Evolutionary conservation across 1,140 invertebrate species (phyloP).

Genomic region (Ditylenchus dipsaci): DNA sequence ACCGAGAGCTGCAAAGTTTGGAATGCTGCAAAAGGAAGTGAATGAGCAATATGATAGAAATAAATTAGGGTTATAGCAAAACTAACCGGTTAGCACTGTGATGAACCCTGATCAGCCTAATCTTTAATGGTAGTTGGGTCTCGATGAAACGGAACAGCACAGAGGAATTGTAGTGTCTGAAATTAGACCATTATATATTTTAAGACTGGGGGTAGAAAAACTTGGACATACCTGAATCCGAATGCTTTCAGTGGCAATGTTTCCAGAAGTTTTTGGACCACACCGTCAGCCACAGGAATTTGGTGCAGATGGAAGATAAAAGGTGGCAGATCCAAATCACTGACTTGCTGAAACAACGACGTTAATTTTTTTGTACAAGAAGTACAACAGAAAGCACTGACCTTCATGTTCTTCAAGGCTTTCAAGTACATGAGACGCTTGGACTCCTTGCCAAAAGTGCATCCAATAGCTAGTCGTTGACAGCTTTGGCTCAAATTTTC

Average conservation of each 20-base stretch:
- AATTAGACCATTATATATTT: neutral
- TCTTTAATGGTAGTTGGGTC: constrained; percentile 34
- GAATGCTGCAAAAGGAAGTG: constrained; percentile 16
- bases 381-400: neutral
- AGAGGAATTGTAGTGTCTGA: constrained; percentile 44
- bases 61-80: neutral
- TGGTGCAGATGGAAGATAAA: constrained; percentile 40
- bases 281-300: constrained; percentile 24
- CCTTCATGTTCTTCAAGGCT: constrained; percentile 16
- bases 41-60: neutral
- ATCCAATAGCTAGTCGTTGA: constrained; percentile 37
- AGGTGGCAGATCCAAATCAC: constrained; percentile 40
- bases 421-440: constrained; percentile 32
- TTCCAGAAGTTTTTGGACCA: constrained; percentile 35
- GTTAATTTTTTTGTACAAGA: neutral
- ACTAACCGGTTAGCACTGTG: constrained; percentile 25
- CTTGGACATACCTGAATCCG: constrained; percentile 23
- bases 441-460: constrained; percentile 36
- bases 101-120: constrained; percentile 37
- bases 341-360: constrained; percentile 30
- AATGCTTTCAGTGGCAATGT: constrained; percentile 33
- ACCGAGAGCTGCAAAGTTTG: constrained; percentile 36
- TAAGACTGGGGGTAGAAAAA: neutral
- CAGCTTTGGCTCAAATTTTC: constrained; percentile 11
- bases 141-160: constrained; percentile 44